Evolutionary conservation across 2,888 invertebrate species (phyloP).

Genomic region (Epistrophe eligans): DNA sequence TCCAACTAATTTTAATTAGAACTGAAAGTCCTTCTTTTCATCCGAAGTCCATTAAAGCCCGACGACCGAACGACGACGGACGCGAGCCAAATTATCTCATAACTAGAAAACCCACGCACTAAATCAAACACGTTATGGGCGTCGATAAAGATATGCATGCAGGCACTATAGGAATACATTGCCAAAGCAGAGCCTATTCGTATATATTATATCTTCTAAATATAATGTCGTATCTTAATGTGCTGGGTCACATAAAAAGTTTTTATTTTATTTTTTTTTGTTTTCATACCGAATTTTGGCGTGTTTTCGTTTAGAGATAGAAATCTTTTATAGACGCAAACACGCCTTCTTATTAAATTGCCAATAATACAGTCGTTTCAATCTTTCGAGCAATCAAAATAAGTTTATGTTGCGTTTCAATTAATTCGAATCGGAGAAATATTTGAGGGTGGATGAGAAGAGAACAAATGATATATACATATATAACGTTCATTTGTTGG

Average conservation of each 20-base stretch:
- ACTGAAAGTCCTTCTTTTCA: conserved; percentile 9
- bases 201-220: conserved; percentile 1
- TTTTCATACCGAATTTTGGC: conserved; percentile 26
- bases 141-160: conserved; percentile 72
- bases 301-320: conserved; percentile 53
- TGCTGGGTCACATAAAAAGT: conserved; percentile 46
- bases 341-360: conserved; percentile 74
- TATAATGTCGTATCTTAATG: conserved; percentile 28
- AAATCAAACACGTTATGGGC: conserved; percentile 67
- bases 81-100: conserved; percentile 5
- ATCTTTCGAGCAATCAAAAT: conserved; percentile 68
- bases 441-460: background rate
- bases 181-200: background rate
- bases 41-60: conserved; percentile 4
- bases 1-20: conserved; percentile 61
- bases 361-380: conserved; percentile 69
- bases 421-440: conserved; percentile 46
- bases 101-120: conserved; percentile 23
- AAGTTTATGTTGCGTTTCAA: conserved; percentile 72
- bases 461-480: too few species aligned
- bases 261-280: conserved; percentile 15
- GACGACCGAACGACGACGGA: too few species aligned
- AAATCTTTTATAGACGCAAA: conserved; percentile 65
- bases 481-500: background rate
- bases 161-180: conserved; percentile 4